Evolutionary conservation across 2,113 vertebrate species (phyloP), one percentile per base, ranked within the genome.

Genomic region (Phoenicopterus ruber): DNA sequence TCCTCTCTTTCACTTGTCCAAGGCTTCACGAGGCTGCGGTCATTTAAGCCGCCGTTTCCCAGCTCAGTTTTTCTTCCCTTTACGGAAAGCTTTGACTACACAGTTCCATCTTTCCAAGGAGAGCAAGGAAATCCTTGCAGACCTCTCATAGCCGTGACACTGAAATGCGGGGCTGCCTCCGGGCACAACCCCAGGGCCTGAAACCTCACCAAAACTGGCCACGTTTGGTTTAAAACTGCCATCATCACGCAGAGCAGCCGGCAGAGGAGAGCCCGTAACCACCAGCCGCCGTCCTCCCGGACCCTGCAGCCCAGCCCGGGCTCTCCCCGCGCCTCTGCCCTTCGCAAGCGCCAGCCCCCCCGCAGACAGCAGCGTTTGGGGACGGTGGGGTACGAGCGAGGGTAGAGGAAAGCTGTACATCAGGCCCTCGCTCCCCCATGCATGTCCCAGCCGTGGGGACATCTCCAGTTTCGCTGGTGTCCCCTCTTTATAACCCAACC

Each of bases 281-380:
- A 1, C 11, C 59, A 49, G 1, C 7, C 0, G 0, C 17, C 2
- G 0, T 32, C 36, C 26, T 28, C 34, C 20, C 1, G 0, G 40
- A 10, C 36, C 34, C 58, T 14, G 24, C 34, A 42, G 22, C 78
- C 38, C 50, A n/a, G 10, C 57, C 52, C 38, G 11, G 26, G 12
- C 13, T 71, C 38, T 18, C 63, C 28, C 4, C 0, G 0, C 31
- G 38, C 61, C 84, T 29, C 85, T 40, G 29, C 36, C 65, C 80
- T 80, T 67, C 1, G 2, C 10, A 16, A 55, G 36, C 2, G 0
- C 34, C 50, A n/a, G 10, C 17, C 11, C 5, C 44, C 8, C 50
- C 4, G 28, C 55, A 70, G 62, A 11, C 12, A 3, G 66, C 20
- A 14, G 31, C 2, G 0, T 46, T 1, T 57, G 67, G 49, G 25